A percentile compares a stretch with the other conserved stretches of the same genome.
Conservation (phyloP, 2,797 vertebrate species). For the Oryzias sinensis region DNA sequence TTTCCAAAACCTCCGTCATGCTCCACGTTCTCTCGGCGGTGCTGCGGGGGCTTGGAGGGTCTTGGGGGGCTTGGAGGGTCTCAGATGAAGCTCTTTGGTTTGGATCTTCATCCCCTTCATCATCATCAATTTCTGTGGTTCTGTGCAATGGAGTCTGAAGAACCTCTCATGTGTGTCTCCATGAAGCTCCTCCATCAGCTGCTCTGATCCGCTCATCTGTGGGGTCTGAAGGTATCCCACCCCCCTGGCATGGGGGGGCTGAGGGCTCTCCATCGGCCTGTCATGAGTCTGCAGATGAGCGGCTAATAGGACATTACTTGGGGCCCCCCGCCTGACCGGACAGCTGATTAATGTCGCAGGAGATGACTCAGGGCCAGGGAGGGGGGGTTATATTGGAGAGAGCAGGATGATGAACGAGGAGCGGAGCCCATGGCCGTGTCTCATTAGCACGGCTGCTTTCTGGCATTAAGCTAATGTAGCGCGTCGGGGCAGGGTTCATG, state of each 20-base stretch:
- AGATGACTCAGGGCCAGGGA: slow-evolving; percentile 42
- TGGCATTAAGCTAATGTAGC: slow-evolving; percentile 66
- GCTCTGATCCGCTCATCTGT: neutral
- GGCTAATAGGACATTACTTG: slow-evolving; percentile 71
- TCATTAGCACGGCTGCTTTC: slow-evolving; percentile 61
- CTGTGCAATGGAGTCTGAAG: too few species aligned
- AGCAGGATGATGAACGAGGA: slow-evolving; percentile 73
- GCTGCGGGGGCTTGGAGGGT: too few species aligned
- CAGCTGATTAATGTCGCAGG: slow-evolving; percentile 70
- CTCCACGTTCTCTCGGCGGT: too few species aligned
- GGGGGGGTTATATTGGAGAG: slow-evolving; percentile 50
- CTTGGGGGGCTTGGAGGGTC: too few species aligned
- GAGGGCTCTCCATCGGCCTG: slow-evolving; percentile 67
- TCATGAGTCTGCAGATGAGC: slow-evolving; percentile 56
- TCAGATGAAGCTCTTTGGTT: too few species aligned
- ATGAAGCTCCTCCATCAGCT: too few species aligned
- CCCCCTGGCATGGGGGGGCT: too few species aligned
- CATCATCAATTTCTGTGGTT: too few species aligned
- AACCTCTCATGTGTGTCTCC: too few species aligned
- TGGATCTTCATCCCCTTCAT: too few species aligned
- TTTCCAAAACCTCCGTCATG: too few species aligned
- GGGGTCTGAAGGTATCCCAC: neutral
- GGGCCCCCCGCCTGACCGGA: slow-evolving; percentile 51
- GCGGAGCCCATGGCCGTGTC: slow-evolving; percentile 53
- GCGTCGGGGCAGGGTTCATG: slow-evolving; percentile 11